Conservation (phyloP, 92 coral and sea anemone genomes). For the Galaxea fascicularis region DNA sequence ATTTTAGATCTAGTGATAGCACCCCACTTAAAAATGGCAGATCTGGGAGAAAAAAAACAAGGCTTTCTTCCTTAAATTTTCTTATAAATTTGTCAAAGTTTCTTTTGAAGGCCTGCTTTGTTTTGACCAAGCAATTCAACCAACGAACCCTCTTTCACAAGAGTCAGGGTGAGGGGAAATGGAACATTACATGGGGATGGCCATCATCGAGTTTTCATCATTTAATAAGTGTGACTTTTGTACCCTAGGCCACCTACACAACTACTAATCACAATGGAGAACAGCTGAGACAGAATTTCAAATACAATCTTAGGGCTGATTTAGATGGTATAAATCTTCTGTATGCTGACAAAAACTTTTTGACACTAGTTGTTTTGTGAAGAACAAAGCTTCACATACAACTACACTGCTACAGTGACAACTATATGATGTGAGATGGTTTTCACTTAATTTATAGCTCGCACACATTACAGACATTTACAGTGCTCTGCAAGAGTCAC, state of each 20-base stretch:
- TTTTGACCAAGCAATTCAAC: slow-evolving; percentile 1
- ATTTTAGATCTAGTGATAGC: too few relatives aligned
- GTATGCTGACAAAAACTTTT: too few relatives aligned
- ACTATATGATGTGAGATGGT: slow-evolving; percentile 4
- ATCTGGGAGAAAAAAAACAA: not conserved
- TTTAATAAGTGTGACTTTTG: not conserved
- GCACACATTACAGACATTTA: slow-evolving; percentile 3
- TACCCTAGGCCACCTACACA: not conserved
- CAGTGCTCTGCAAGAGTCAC: slow-evolving; percentile 9
- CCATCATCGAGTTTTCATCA: not conserved
- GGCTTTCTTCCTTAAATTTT: not conserved
- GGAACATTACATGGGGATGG: slow-evolving; percentile 1
- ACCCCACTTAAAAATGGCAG: too few relatives aligned
- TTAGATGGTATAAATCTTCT: not conserved
- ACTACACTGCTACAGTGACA: not conserved
- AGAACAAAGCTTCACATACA: not conserved
- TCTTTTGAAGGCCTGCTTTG: not conserved
- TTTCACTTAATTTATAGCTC: not conserved
- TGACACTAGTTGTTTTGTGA: too few relatives aligned
- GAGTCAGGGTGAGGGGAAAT: slow-evolving; percentile 1
- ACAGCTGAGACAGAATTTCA: not conserved
- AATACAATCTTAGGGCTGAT: not conserved
- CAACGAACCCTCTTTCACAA: slow-evolving; percentile 3
- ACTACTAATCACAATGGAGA: not conserved
- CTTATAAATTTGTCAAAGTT: not conserved